A percentile compares a stretch with the other conserved stretches of the same genome.
Evolutionary conservation across 1,140 invertebrate species (phyloP).

Genomic region (Tachypleus tridentatus): DNA sequence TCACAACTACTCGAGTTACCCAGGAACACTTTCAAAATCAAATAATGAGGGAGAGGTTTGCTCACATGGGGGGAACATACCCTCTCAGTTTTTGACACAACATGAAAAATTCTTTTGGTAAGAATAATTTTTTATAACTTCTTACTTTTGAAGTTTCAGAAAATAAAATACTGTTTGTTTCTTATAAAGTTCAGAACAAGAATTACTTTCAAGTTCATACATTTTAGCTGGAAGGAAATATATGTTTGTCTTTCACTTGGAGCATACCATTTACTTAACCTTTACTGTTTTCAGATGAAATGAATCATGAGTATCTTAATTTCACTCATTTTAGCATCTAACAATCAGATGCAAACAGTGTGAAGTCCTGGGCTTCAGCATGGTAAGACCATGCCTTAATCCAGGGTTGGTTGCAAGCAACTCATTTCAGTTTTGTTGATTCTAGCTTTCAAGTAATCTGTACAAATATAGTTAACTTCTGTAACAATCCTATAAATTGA

Average conservation of each 20-base stretch:
- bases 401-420: too few relatives aligned
- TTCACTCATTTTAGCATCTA: too few relatives aligned
- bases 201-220: not conserved
- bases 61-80: constrained; percentile 34
- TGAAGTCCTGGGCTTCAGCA: too few relatives aligned
- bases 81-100: constrained; percentile 42
- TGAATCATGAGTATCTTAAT: too few relatives aligned
- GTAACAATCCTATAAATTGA: too few relatives aligned
- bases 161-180: not conserved
- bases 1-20: constrained; percentile 16
- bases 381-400: too few relatives aligned
- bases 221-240: not conserved
- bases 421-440: too few relatives aligned
- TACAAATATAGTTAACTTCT: too few relatives aligned
- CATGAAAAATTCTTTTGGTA: constrained; percentile 72
- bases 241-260: not conserved
- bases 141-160: not conserved
- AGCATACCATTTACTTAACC: not conserved
- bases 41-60: constrained; percentile 51
- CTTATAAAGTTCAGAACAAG: too few relatives aligned
- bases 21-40: constrained; percentile 77
- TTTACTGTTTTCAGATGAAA: not conserved
- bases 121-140: not conserved
- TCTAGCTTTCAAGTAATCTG: too few relatives aligned
- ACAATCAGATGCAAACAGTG: too few relatives aligned